A percentile compares a stretch with the other conserved stretches of the same genome.
phyloP scores from a whole-genome alignment of 2,888 invertebrate genomes.

The Folsomia candida region DNA sequence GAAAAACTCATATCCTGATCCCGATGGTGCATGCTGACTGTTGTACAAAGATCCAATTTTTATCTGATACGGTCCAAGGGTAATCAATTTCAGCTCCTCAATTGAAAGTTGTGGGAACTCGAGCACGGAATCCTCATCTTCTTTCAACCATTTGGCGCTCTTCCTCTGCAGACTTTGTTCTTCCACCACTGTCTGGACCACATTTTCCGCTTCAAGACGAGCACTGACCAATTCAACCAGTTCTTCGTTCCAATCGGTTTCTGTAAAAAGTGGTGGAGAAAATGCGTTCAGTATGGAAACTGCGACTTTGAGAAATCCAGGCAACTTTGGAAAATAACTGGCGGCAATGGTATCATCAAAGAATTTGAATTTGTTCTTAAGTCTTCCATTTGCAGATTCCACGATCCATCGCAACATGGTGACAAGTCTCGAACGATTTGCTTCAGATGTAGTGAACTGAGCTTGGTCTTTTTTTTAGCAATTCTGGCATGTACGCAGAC shows the following conservation, averaged over 20 bases:
- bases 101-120: background rate
- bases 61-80: background rate
- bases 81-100: background rate
- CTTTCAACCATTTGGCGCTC: background rate
- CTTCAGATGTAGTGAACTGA: conserved; percentile 26
- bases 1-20: background rate
- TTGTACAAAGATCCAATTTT: background rate
- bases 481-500: background rate
- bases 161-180: conserved; percentile 23
- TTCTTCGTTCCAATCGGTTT: background rate
- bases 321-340: background rate
- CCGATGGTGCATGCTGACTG: background rate
- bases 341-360: background rate
- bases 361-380: background rate
- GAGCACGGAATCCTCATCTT: background rate
- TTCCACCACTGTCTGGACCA: conserved; percentile 24
- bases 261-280: background rate
- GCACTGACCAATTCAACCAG: background rate
- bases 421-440: conserved; percentile 10
- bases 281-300: background rate
- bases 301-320: background rate
- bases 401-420: background rate
- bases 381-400: background rate
- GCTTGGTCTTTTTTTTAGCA: background rate
- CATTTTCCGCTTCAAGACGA: background rate